phyloP scores from a whole-genome alignment of 2,113 vertebrate species.

The Aspiorhynchus laticeps region DNA sequence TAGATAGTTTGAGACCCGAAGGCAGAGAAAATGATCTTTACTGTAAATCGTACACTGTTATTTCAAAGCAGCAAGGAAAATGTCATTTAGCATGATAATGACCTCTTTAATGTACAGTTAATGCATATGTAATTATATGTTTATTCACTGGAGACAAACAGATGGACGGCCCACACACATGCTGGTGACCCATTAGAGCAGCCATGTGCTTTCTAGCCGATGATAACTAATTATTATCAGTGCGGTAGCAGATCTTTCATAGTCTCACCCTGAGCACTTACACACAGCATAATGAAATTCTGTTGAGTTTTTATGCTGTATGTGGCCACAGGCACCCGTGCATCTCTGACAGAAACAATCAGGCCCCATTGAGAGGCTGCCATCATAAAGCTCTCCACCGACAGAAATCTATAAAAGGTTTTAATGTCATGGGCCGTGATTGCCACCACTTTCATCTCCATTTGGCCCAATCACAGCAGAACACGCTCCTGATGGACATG shows the following conservation, averaged over 20 bases:
- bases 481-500: slow-evolving; percentile 54
- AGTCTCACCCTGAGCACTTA: slow-evolving; percentile 6
- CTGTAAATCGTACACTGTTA: background rate
- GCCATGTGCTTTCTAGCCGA: background rate
- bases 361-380: slow-evolving; percentile 68
- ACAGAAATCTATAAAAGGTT: slow-evolving; percentile 75
- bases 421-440: slow-evolving; percentile 73
- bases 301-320: slow-evolving; percentile 5
- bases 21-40: background rate
- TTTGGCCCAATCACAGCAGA: slow-evolving; percentile 69
- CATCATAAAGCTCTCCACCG: slow-evolving; percentile 66
- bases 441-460: slow-evolving; percentile 72
- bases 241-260: background rate
- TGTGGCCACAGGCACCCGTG: slow-evolving; percentile 30
- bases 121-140: background rate
- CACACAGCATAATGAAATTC: slow-evolving; percentile 14
- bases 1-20: background rate
- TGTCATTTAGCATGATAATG: background rate
- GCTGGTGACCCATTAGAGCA: background rate
- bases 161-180: background rate
- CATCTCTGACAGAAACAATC: slow-evolving; percentile 68
- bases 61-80: background rate
- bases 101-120: background rate
- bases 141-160: background rate
- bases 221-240: background rate